These are phyloP conservation scores for Premnoplex brunnescens DNA, from an alignment of 2,797 vertebrate genomes.

Conservation along the genomic window DNA sequence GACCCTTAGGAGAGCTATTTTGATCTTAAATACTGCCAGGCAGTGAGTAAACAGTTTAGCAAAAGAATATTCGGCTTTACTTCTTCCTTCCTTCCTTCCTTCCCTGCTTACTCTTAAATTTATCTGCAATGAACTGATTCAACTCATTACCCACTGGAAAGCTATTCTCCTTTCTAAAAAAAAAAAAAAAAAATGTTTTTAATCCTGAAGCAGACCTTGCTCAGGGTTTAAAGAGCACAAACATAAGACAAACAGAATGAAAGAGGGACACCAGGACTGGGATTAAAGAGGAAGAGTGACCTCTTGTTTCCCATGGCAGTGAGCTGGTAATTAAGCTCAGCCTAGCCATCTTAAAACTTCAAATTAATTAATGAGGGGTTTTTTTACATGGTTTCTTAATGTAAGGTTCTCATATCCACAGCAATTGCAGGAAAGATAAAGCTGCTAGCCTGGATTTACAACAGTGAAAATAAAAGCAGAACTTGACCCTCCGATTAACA, in stretches of 20 bases:
- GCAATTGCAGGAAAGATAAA: neutral
- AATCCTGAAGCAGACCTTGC: neutral
- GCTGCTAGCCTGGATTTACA: neutral
- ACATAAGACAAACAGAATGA: neutral
- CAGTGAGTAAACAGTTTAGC: neutral
- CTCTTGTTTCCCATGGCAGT: neutral
- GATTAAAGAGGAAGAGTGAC: neutral
- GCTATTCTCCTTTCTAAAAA: neutral
- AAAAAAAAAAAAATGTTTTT: neutral
- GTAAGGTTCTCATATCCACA: neutral
- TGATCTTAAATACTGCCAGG: neutral
- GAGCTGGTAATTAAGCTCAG: neutral
- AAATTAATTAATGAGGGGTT: neutral
- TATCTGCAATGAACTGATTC: neutral
- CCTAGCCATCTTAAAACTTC: neutral
- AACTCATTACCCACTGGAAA: neutral
- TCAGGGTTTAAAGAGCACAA: neutral
- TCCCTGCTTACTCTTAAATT: neutral
- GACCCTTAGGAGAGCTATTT: neutral
- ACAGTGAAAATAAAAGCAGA: neutral
- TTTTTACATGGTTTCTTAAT: neutral
- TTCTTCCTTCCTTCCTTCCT: slow-evolving; percentile 4
- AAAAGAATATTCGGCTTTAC: neutral
- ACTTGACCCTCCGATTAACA: neutral
- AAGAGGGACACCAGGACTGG: neutral